Conservation (phyloP, 2,888 invertebrate species). For the Exephanes ischioxanthus region DNA sequence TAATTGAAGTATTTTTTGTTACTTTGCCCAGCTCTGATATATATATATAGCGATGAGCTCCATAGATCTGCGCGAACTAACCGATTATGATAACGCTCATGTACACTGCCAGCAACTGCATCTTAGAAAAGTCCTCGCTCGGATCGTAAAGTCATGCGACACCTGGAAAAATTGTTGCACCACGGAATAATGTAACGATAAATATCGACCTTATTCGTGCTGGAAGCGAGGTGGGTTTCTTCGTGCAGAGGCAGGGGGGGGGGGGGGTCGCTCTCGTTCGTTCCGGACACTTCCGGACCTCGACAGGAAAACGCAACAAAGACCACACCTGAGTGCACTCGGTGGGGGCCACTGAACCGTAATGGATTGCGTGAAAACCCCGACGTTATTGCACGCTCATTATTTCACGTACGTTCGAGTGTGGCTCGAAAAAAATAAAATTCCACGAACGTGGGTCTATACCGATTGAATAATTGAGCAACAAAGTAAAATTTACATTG, state of each 20-base stretch:
- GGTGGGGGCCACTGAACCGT: slow-evolving; percentile 71
- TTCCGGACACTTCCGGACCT: slow-evolving; percentile 70
- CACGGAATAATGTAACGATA: slow-evolving; percentile 17
- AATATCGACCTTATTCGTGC: slow-evolving; percentile 18
- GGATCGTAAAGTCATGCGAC: slow-evolving; percentile 6
- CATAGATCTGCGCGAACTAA: slow-evolving; percentile 26
- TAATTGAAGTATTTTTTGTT: not conserved
- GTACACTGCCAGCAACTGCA: slow-evolving; percentile 39
- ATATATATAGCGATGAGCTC: not conserved
- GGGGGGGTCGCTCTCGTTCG: slow-evolving; percentile 51
- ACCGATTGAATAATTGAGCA: slow-evolving; percentile 6
- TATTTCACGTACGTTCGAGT: slow-evolving; percentile 46
- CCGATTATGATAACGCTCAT: slow-evolving; percentile 53
- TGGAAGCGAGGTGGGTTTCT: not conserved
- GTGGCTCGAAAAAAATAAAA: not conserved
- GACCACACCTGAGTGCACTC: slow-evolving; percentile 71
- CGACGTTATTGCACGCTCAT: slow-evolving; percentile 58
- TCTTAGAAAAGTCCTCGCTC: slow-evolving; percentile 17
- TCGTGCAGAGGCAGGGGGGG: slow-evolving; percentile 25
- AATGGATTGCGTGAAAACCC: slow-evolving; percentile 69
- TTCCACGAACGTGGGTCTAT: not conserved
- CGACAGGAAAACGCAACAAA: slow-evolving; percentile 71
- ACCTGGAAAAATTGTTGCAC: slow-evolving; percentile 40
- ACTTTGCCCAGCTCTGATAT: not conserved
- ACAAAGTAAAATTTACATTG: slow-evolving; percentile 41